phyloP scores from a whole-genome alignment of 1,140 invertebrate genomes.

The Heliconius himera region DNA sequence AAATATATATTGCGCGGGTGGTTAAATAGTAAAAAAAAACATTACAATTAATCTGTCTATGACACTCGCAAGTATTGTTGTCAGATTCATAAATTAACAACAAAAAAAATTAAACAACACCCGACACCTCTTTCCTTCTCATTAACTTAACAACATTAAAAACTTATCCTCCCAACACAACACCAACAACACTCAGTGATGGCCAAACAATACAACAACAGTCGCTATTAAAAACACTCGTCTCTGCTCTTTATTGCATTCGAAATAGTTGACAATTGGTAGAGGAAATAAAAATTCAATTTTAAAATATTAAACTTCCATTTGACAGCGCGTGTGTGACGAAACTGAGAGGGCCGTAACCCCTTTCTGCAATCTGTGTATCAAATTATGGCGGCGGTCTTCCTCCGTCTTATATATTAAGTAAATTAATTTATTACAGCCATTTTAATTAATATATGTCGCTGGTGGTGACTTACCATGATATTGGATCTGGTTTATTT shows the following conservation, averaged over 20 bases:
- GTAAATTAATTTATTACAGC: slow-evolving; percentile 16
- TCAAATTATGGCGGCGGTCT: slow-evolving; percentile 63
- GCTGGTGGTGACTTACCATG: neutral
- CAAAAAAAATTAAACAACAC: neutral
- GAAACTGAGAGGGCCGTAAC: slow-evolving; percentile 66
- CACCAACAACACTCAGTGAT: neutral
- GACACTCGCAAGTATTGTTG: neutral
- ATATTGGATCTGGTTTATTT: neutral
- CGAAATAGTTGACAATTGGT: slow-evolving; percentile 43
- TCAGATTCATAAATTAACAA: neutral
- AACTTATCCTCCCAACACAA: neutral
- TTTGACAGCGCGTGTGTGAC: slow-evolving; percentile 73
- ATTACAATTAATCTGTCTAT: neutral
- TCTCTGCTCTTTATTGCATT: neutral
- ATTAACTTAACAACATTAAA: neutral
- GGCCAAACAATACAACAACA: neutral
- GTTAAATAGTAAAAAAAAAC: no score
- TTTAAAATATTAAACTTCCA: slow-evolving; percentile 76
- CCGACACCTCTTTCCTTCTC: neutral
- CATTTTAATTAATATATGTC: slow-evolving; percentile 5
- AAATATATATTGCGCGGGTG: no score
- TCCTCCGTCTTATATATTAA: slow-evolving; percentile 11
- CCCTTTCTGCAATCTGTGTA: slow-evolving; percentile 70
- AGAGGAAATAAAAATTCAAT: slow-evolving; percentile 74
- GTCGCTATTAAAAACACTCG: slow-evolving; percentile 28